Conservation (phyloP, 1,140 invertebrate species). For the Diabrotica virgifera region DNA sequence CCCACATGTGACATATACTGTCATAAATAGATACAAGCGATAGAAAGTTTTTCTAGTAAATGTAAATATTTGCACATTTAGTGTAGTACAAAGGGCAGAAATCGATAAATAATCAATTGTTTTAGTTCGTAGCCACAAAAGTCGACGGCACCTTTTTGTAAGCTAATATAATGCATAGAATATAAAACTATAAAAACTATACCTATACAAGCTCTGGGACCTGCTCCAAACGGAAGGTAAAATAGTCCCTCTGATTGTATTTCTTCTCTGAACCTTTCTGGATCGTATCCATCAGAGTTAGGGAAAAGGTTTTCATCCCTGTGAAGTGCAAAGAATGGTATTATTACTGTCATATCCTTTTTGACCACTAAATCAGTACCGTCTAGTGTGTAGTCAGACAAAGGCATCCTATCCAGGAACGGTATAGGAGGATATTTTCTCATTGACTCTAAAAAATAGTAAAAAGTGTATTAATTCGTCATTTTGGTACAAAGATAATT, state of each 20-base stretch:
- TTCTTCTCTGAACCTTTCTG: background rate
- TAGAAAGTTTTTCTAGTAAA: no score
- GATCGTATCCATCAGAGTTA: background rate
- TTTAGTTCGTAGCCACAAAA: no score
- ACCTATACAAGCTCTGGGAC: conserved; percentile 58
- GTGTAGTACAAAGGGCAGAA: no score
- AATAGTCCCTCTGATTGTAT: conserved; percentile 36
- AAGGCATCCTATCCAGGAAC: background rate
- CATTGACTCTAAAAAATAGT: background rate
- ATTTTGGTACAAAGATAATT: background rate
- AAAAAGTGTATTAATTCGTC: background rate
- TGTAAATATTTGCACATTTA: no score
- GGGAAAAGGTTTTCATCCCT: background rate
- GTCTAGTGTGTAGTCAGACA: background rate
- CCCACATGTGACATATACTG: no score
- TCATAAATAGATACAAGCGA: no score
- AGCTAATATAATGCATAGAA: no score
- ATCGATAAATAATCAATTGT: no score
- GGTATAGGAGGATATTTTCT: background rate
- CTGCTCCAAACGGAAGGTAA: conserved; percentile 60
- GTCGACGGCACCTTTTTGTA: no score
- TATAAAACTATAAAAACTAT: conserved; percentile 19
- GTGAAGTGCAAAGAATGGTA: background rate
- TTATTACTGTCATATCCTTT: background rate
- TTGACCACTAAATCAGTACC: background rate